These are phyloP conservation scores for Gortyna flavago DNA, from an alignment of 2,888 invertebrate species.

Conservation along the genomic window DNA sequence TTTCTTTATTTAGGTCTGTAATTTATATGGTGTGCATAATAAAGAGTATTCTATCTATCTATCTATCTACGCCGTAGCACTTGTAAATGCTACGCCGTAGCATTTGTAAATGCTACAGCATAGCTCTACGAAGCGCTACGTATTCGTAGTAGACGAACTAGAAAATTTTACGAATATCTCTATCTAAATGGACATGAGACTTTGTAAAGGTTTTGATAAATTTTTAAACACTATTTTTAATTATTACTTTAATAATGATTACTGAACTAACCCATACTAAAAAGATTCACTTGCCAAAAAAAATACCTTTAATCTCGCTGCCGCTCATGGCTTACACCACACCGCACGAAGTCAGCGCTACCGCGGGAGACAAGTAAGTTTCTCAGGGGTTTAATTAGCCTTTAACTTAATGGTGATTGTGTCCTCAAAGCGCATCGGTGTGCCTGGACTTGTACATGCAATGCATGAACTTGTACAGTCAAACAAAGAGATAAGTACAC, in stretches of 20 bases:
- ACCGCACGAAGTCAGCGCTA: conserved; percentile 73
- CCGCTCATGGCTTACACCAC: conserved; percentile 56
- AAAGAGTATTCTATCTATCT: too few relatives aligned
- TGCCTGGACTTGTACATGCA: conserved; percentile 61
- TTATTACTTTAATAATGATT: not conserved
- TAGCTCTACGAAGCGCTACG: not conserved
- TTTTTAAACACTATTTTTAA: not conserved
- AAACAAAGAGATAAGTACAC: conserved; percentile 6
- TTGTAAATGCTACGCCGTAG: conserved; percentile 19
- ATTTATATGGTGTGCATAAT: too few relatives aligned
- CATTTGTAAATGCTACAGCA: not conserved
- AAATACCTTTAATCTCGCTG: conserved; percentile 41
- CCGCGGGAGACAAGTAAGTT: conserved; percentile 82
- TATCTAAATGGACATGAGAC: not conserved
- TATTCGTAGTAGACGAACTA: too few relatives aligned
- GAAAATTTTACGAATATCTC: not conserved
- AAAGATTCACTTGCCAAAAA: not conserved
- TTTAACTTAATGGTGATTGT: conserved; percentile 85
- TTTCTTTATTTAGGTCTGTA: too few relatives aligned
- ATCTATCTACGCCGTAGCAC: conserved; percentile 31
- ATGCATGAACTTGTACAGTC: conserved; percentile 43
- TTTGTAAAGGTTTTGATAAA: not conserved
- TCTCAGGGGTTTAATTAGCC: conserved; percentile 85
- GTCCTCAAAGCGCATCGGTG: conserved; percentile 74
- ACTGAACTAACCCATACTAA: not conserved